A percentile compares a stretch with the other conserved stretches of the same genome.
These are phyloP conservation scores for Heliconius cydno DNA, from an alignment of 2,888 invertebrate genomes.

Conservation along the genomic window DNA sequence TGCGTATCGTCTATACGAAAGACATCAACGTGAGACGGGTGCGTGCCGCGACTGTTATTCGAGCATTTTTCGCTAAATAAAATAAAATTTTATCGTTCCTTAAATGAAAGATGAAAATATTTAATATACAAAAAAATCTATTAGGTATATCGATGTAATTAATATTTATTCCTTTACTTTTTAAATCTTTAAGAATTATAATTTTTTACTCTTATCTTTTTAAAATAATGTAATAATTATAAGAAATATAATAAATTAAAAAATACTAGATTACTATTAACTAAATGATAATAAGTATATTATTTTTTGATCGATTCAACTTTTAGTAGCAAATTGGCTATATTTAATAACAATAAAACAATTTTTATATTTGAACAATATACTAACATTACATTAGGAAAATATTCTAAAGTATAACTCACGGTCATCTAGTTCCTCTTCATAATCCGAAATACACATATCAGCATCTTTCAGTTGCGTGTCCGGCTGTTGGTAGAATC, in stretches of 20 bases:
- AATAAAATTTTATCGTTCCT: not conserved
- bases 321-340: not conserved
- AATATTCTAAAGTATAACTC: constrained; percentile 53
- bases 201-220: too few relatives aligned
- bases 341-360: not conserved
- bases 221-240: too few relatives aligned
- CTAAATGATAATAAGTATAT: not conserved
- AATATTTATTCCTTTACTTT: too few relatives aligned
- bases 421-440: constrained; percentile 76
- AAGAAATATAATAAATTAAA: not conserved
- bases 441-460: constrained; percentile 72
- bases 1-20: constrained; percentile 53
- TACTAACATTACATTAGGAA: not conserved
- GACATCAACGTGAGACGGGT: constrained; percentile 64
- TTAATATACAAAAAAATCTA: not conserved
- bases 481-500: constrained; percentile 74
- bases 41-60: constrained; percentile 43
- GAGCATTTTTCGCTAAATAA: constrained; percentile 19
- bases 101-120: not conserved
- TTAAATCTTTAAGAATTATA: not conserved
- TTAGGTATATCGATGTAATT: too few relatives aligned
- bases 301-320: not conserved
- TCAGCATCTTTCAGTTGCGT: constrained; percentile 69
- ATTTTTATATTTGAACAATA: not conserved
- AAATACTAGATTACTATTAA: not conserved